phyloP scores from a whole-genome alignment of 2,113 vertebrate genomes.

The Cinclus mexicanus region DNA sequence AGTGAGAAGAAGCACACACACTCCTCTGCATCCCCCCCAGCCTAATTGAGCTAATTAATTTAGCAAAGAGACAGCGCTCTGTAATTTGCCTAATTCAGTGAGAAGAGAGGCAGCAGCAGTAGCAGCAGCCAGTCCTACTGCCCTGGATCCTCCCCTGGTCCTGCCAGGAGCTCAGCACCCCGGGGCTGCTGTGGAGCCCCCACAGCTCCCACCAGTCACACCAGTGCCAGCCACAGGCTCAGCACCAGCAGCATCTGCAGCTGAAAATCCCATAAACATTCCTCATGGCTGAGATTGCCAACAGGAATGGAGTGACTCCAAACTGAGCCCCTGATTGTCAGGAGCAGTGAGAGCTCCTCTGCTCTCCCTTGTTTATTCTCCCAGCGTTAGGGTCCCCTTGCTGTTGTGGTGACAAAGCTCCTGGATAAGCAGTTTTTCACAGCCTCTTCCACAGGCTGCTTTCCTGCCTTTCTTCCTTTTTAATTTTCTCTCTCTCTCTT shows the following conservation, averaged over 20 bases:
- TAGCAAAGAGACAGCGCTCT: neutral
- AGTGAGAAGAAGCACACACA: neutral
- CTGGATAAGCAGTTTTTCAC: neutral
- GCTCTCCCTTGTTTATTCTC: neutral
- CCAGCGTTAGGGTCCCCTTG: neutral
- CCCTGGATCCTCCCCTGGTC: neutral
- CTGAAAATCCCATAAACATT: neutral
- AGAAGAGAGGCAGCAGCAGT: neutral
- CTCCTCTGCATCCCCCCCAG: neutral
- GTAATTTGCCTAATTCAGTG: slow-evolving; percentile 32
- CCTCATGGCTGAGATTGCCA: neutral
- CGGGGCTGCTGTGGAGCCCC: neutral
- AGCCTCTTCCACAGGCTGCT: neutral
- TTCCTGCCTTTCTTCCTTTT: neutral
- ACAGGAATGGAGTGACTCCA: neutral
- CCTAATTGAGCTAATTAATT: slow-evolving; percentile 56
- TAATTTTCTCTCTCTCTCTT: neutral
- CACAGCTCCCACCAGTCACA: neutral
- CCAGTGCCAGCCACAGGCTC: accelerated
- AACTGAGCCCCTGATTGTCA: neutral
- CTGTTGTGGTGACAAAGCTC: neutral
- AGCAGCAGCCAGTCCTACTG: neutral
- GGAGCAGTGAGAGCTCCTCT: neutral
- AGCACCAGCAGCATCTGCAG: neutral
- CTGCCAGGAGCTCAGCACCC: neutral